Base-by-base conservation (phyloP, 2,888 invertebrate species). In the Oasisia sp. region DNA sequence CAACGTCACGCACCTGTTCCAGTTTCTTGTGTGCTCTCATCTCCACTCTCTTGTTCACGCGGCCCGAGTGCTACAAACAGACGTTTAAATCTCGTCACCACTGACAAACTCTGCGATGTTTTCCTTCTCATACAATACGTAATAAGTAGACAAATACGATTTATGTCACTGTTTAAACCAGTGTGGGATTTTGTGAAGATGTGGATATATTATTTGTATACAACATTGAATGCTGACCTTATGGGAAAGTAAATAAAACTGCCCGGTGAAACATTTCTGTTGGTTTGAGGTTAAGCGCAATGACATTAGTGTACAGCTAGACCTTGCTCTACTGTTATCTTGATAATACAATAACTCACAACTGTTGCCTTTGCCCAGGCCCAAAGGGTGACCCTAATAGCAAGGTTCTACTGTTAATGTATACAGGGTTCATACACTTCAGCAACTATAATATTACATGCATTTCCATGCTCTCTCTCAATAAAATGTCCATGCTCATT, bases 21-120 rank as follows among this genome's bases (percentile, higher is more conserved):
- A 44, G 91, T 91, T 91, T 91, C 91, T 91, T 91, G 45, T 91
- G 91, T 19, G 50, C 27, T 7, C 32, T 44, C 32, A 91, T 44
- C 32, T 91, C 91, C 38, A 50, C 50, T 44, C 91, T 50, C 45
- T 91, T 91, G 56, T 91, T 91, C 50, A 91, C 44, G 11, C 56
- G n/a, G 19, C 91, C 91, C 5, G 91, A 32, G 91, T 91, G 38
- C 50, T 74, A 27, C 27, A 14, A 74, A 74, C 74, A 74, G 74
- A 74, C 74, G 27, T 74, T n/a, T 27, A 74, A 7, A 74, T 19
- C 27, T n/a, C 27, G 27, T 50, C 8, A 14, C 14, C 74, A 74
- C 74, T 74, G 27, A 74, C 27, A 7, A 74, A 74, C 27, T 74
- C 74, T n/a, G 19, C 7, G 1, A 3, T 27, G 74, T 74, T 74